Evolutionary conservation across 2,113 vertebrate species (phyloP), one percentile per base, ranked within the genome.

Genomic region (Neomonachus schauinslandi): DNA sequence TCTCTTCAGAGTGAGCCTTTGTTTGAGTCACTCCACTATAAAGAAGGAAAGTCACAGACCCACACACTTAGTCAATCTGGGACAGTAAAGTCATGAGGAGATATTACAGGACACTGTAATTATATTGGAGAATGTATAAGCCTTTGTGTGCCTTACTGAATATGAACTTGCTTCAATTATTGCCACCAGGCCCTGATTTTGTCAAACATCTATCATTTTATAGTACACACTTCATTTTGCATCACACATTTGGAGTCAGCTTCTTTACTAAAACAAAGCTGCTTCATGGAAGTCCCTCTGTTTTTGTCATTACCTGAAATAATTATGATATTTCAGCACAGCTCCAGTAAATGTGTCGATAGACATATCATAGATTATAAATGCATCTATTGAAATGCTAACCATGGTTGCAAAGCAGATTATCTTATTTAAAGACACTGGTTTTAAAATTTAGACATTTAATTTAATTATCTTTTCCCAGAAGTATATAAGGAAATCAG

Each of bases 381-480:
- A 98, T 82, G 89, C 97, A 96, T 98, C 98, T 97, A 61, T 93
- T 98, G 97, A 98, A 98, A 98, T 97, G 98, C 97, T 98, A 98
- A 97, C 95, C 97, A 96, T 95, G 96, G 97, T 83, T 98, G 98
- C 94, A 98, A 98, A 98, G 93, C 91, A 98, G 98, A 99, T 99
- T 98, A 98, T 98, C 98, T 98, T 98, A 98, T 98, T 98, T 98
- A 98, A 99, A 98, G 97, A 98, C 97, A 92, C 92, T 93, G 69
- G 97, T 98, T 98, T 96, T 97, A 99, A 99, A 99, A 98, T 98
- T 98, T 99, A 98, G 98, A 98, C 97, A 98, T 98, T 99, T 99
- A 98, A 99, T 99, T 99, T 99, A 99, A 99, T 99, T 99, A 99
- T 98, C 97, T 91, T 98, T 98, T 98, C 98, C 98, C 98, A 98